Percentiles rank a stretch among this genome's conserved stretches.
phyloP scores from a whole-genome alignment of 2,797 vertebrate species.

The Salmo trutta region DNA sequence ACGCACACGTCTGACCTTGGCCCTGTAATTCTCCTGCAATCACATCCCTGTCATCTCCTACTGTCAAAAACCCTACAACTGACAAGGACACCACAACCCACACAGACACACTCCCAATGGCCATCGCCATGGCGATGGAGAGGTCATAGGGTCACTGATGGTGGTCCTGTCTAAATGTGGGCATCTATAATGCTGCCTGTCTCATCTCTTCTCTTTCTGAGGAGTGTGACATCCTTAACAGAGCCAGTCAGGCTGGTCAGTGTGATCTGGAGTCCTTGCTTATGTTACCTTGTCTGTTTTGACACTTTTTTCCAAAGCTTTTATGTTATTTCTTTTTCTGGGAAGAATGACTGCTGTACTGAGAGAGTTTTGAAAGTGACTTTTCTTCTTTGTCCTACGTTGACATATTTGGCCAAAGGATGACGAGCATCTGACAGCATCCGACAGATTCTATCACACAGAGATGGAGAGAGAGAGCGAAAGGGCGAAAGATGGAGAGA shows the following conservation, averaged over 20 bases:
- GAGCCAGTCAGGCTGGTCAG: constrained; percentile 15
- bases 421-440: too few relatives aligned
- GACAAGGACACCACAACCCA: constrained; percentile 13
- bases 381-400: constrained; percentile 20
- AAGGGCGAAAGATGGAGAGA: neutral
- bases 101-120: constrained; percentile 31
- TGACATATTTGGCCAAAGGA: constrained; percentile 5
- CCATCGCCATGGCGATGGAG: constrained; percentile 15
- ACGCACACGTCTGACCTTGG: neutral
- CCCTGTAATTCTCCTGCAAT: constrained; percentile 62
- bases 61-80: constrained; percentile 26
- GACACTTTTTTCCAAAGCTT: too few relatives aligned
- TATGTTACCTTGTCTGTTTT: constrained; percentile 11
- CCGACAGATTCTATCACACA: too few relatives aligned
- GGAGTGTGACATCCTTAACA: constrained; percentile 15
- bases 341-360: constrained; percentile 11
- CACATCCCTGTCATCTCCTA: constrained; percentile 54
- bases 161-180: constrained; percentile 39
- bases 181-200: constrained; percentile 12
- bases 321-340: neutral
- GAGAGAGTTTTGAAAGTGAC: constrained; percentile 10
- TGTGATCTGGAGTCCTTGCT: constrained; percentile 24
- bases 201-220: neutral
- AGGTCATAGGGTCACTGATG: constrained; percentile 58
- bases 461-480: neutral